Conservation (phyloP, 2,113 vertebrate genomes). For the Ceratotherium simum region DNA sequence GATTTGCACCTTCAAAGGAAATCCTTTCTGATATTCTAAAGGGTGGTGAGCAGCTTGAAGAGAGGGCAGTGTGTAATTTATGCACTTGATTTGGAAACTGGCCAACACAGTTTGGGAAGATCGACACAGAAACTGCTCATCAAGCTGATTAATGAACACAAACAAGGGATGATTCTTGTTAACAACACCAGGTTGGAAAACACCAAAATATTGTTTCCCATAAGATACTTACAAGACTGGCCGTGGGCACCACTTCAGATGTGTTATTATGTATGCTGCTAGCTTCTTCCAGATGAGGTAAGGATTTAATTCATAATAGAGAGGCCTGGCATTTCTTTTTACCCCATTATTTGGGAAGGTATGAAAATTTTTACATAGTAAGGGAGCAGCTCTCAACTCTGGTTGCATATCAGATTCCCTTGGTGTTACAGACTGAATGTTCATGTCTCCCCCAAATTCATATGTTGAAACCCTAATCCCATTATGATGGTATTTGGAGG, state of each 20-base stretch:
- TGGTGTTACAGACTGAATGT: neutral
- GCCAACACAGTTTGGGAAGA: slow-evolving; percentile 77
- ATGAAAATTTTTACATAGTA: neutral
- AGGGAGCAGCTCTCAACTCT: neutral
- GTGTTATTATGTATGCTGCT: neutral
- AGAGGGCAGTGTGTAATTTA: slow-evolving; percentile 80
- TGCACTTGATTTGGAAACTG: slow-evolving; percentile 77
- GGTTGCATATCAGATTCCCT: neutral
- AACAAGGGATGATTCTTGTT: slow-evolving; percentile 79
- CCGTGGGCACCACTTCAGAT: slow-evolving; percentile 25
- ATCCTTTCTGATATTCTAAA: slow-evolving; percentile 55
- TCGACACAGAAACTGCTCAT: slow-evolving; percentile 78
- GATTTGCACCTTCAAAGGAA: slow-evolving; percentile 50
- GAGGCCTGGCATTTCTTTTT: neutral
- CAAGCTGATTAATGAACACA: slow-evolving; percentile 81
- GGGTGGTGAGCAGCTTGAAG: slow-evolving; percentile 70
- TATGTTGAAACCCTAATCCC: neutral
- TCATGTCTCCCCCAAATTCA: neutral
- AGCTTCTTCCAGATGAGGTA: slow-evolving; percentile 59
- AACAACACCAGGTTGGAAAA: slow-evolving; percentile 79
- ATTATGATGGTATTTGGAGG: neutral
- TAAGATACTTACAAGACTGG: slow-evolving; percentile 58
- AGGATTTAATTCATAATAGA: neutral
- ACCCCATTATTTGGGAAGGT: neutral
- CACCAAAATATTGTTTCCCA: slow-evolving; percentile 76